A percentile compares a stretch with the other conserved stretches of the same genome.
Evolutionary conservation across 1,140 invertebrate genomes (phyloP).

Genomic region (Archegozetes longisetosus): DNA sequence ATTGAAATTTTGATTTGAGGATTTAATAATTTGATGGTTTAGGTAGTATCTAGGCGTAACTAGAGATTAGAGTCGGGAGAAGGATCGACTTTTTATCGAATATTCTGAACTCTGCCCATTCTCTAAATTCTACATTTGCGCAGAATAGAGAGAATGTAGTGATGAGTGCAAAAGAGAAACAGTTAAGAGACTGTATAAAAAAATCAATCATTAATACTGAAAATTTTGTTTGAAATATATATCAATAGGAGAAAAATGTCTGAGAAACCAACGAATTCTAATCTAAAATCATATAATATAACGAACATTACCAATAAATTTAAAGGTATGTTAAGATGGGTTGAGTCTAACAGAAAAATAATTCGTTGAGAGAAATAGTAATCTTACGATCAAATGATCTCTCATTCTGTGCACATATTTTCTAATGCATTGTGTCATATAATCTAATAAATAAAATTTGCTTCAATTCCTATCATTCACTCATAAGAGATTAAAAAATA

Average conservation of each 20-base stretch:
- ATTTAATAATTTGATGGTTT: too few species aligned
- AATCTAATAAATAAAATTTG: not conserved
- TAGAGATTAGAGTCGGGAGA: too few species aligned
- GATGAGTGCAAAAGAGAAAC: not conserved
- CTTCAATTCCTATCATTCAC: not conserved
- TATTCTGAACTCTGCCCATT: too few species aligned
- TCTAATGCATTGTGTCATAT: not conserved
- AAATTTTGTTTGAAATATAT: not conserved
- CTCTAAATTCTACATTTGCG: not conserved
- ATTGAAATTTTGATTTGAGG: too few species aligned
- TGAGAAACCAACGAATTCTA: not conserved
- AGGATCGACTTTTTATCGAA: too few species aligned
- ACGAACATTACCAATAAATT: not conserved
- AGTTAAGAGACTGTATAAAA: not conserved
- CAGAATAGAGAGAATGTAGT: not conserved
- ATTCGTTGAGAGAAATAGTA: too few species aligned
- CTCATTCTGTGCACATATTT: not conserved
- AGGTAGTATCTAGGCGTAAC: too few species aligned
- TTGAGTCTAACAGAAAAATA: not conserved
- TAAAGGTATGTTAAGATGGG: not conserved
- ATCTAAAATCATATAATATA: not conserved
- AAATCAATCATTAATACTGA: not conserved
- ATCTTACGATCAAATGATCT: not conserved
- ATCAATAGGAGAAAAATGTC: not conserved
- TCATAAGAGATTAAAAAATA: too few species aligned